Percentiles rank a stretch among this genome's conserved stretches.
phyloP scores from a whole-genome alignment of 2,797 vertebrate genomes.

The Heliangelus exortis region DNA sequence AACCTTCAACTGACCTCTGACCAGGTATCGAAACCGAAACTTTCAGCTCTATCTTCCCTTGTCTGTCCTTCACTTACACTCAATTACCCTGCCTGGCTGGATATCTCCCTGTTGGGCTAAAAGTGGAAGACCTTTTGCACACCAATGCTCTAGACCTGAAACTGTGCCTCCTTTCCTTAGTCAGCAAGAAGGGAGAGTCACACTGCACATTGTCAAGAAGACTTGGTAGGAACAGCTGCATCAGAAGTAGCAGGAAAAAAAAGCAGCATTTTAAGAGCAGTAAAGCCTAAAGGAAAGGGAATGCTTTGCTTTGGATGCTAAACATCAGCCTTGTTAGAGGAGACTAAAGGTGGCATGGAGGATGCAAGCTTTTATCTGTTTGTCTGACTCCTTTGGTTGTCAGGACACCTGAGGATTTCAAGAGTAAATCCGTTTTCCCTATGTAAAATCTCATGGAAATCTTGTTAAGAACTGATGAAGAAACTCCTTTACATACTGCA shows the following conservation, averaged over 20 bases:
- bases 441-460: not conserved
- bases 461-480: not conserved
- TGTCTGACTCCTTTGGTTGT: not conserved
- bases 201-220: not conserved
- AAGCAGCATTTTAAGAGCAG: not conserved
- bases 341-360: not conserved
- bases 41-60: not conserved
- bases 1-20: slow-evolving; percentile 32
- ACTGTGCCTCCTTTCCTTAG: not conserved
- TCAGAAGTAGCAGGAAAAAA: not conserved
- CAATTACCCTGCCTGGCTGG: slow-evolving; percentile 14
- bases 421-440: not conserved
- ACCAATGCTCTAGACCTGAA: not conserved
- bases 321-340: too few species aligned
- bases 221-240: not conserved
- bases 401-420: not conserved
- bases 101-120: not conserved
- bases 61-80: not conserved
- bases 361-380: not conserved
- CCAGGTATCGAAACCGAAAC: not conserved
- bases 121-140: not conserved
- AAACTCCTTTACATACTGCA: not conserved
- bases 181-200: not conserved
- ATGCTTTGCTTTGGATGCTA: not conserved
- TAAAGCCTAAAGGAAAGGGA: not conserved